Evolutionary conservation across 2,797 vertebrate species (phyloP).

Genomic region (Antrozous pallidus): DNA sequence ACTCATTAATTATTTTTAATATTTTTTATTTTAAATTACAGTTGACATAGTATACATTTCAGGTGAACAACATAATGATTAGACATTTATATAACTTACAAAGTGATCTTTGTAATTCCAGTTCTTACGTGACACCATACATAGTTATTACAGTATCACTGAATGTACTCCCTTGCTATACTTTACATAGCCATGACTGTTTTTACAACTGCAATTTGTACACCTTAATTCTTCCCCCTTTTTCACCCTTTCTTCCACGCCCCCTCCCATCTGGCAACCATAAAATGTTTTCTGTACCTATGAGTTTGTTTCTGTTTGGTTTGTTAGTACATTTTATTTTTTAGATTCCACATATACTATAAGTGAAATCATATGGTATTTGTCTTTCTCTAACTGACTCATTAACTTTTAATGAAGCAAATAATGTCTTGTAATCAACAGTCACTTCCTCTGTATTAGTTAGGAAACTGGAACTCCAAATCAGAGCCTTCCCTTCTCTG

Average conservation of each 20-base stretch:
- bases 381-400: not conserved
- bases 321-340: not conserved
- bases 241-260: not conserved
- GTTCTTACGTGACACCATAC: not conserved
- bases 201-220: not conserved
- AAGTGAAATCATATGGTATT: not conserved
- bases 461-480: not conserved
- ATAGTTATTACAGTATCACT: not conserved
- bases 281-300: not conserved
- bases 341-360: not conserved
- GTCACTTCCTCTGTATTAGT: constrained; percentile 9
- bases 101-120: not conserved
- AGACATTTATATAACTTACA: not conserved
- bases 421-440: not conserved
- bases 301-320: not conserved
- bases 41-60: not conserved
- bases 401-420: not conserved
- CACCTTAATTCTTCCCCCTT: not conserved
- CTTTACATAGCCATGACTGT: not conserved
- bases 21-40: not conserved
- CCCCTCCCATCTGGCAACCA: not conserved
- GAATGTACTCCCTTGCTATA: not conserved
- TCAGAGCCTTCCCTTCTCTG: not conserved
- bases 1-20: not conserved
- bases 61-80: not conserved